Evolutionary conservation across 1,140 invertebrate species (phyloP), one percentile per base, ranked within the genome.

Genomic region (Chionoecetes opilio): DNA sequence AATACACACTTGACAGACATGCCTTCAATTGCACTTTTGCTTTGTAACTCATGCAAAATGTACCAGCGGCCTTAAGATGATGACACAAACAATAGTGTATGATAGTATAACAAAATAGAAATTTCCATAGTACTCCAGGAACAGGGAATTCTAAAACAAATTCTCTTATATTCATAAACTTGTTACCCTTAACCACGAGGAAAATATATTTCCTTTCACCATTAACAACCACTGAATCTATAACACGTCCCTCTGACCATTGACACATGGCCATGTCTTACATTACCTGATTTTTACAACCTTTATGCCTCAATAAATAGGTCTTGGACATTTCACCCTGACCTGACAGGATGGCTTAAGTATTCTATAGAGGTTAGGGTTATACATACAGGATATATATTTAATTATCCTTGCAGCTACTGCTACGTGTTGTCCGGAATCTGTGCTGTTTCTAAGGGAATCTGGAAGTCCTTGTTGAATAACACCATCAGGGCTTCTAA

Each of bases 401-500:
- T 29, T 29, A 75, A n/a, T 5, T 26, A n/a, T 75, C n/a, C 2
- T 14, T 82, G 35, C n/a, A 95, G 84, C 46, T 95, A 82, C 82
- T 95, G 94, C 86, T 95, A 95, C 90, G 94, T 95, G 46, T 95
- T 95, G 94, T 95, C 94, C 26, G 94, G 94, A 46, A 95, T 95
- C 90, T 75, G 90, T 87, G 94, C 94, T 82, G 94, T 63, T 26
- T 85, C 53, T 38, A 94, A 32, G 21, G 94, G 90, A n/a, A n/a
- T n/a, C n/a, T n/a, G n/a, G 8, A 91, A 85, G 38, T 95, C 94
- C 91, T 95, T 95, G 90, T 92, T 95, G 93, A 98, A 97, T 29
- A 98, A 97, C 5, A 97, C 97, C 9, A 97, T 98, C 84, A 98
- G 95, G 82, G 97, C 97, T 96, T 98, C 97, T 96, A 98, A 96